These are phyloP conservation scores for Dendrolimus kikuchii DNA, from an alignment of 1,140 invertebrate species.

Conservation along the genomic window DNA sequence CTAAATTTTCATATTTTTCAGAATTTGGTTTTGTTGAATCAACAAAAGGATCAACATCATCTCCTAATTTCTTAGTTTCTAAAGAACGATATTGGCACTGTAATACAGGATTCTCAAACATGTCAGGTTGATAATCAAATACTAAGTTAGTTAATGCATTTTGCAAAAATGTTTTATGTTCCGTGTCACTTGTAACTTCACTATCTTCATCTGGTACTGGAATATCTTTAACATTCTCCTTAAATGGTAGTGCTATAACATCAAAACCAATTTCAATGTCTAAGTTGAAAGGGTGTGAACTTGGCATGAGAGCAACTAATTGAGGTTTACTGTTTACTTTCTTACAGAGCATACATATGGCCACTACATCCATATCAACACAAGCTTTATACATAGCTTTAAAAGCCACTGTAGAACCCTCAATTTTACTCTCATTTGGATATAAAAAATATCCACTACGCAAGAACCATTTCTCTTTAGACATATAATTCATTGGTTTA, in stretches of 20 bases:
- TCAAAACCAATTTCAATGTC: slow-evolving; percentile 57
- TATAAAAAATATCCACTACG: slow-evolving; percentile 55
- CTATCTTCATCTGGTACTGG: slow-evolving; percentile 31
- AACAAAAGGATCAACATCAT: slow-evolving; percentile 41
- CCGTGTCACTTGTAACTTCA: slow-evolving; percentile 20
- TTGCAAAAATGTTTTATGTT: slow-evolving; percentile 41
- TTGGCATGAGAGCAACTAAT: slow-evolving; percentile 49
- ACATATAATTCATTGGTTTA: slow-evolving; percentile 42
- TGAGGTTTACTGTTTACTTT: slow-evolving; percentile 47
- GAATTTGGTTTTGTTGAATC: slow-evolving; percentile 46
- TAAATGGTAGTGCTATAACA: slow-evolving; percentile 52
- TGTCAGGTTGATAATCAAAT: slow-evolving; percentile 49
- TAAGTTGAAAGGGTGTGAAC: slow-evolving; percentile 36
- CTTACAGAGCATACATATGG: slow-evolving; percentile 50
- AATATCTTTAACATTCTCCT: slow-evolving; percentile 50
- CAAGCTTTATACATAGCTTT: slow-evolving; percentile 58
- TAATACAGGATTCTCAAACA: slow-evolving; percentile 57
- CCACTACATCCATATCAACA: slow-evolving; percentile 39
- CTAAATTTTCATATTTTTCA: slow-evolving; percentile 32
- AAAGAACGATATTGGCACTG: slow-evolving; percentile 45
- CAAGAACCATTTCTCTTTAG: slow-evolving; percentile 60
- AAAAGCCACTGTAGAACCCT: slow-evolving; percentile 56
- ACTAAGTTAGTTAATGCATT: slow-evolving; percentile 37
- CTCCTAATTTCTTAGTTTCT: slow-evolving; percentile 51
- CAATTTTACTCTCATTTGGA: slow-evolving; percentile 52